Conservation (phyloP, 2,113 vertebrate genomes). For the Ifrita kowaldi region DNA sequence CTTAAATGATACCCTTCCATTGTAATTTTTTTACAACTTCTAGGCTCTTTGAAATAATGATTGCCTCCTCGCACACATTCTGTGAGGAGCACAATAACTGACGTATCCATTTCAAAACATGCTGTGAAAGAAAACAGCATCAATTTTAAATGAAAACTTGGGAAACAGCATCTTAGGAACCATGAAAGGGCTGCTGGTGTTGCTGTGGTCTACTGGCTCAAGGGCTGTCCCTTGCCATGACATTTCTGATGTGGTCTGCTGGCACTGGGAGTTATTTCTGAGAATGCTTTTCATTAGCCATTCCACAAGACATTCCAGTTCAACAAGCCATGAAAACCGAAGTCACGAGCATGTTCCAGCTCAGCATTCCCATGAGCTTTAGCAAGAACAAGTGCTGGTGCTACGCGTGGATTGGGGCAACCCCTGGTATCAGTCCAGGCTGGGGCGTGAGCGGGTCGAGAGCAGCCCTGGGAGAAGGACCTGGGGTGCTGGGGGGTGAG, state of each 20-base stretch:
- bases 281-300: background rate
- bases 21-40: background rate
- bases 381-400: background rate
- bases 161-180: background rate
- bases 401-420: accelerated
- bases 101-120: background rate
- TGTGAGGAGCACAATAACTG: background rate
- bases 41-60: background rate
- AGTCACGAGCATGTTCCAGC: accelerated
- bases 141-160: background rate
- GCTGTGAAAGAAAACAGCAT: background rate
- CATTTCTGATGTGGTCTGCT: accelerated
- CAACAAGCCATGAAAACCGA: background rate
- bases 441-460: background rate
- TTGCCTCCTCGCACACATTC: background rate
- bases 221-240: background rate
- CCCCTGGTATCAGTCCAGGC: accelerated
- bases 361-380: background rate
- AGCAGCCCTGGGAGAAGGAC: background rate
- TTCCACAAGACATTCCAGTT: background rate
- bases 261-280: background rate
- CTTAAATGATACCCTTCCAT: background rate
- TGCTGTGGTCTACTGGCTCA: background rate
- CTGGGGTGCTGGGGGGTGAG: background rate
- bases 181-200: accelerated